A percentile compares a stretch with the other conserved stretches of the same genome.
Evolutionary conservation across 2,797 vertebrate species (phyloP).

Genomic region (Etheostoma nigrum): DNA sequence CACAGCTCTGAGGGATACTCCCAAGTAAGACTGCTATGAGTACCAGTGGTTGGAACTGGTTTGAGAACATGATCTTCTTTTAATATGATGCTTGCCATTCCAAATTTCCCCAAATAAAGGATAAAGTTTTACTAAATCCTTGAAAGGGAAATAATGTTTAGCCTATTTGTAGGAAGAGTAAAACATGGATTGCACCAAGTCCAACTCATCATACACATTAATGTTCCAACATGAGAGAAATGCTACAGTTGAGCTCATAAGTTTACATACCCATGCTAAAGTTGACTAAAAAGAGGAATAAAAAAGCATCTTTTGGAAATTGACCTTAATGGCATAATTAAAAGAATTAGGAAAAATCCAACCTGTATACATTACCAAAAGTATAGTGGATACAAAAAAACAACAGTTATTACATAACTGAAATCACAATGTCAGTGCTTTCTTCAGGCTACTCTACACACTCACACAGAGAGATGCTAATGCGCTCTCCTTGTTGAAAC

Average conservation of each 20-base stretch:
- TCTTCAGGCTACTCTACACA: slow-evolving; percentile 31
- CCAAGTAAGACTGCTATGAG: slow-evolving; percentile 64
- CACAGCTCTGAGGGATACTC: slow-evolving; percentile 70
- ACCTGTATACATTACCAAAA: slow-evolving; percentile 7
- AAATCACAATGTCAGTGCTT: slow-evolving; percentile 52
- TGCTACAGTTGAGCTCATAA: neutral
- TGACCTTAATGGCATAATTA: no score
- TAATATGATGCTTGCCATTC: slow-evolving; percentile 64
- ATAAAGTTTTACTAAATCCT: slow-evolving; percentile 62
- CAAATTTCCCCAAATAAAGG: slow-evolving; percentile 64
- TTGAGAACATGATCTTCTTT: slow-evolving; percentile 72
- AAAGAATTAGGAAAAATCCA: no score
- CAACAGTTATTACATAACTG: slow-evolving; percentile 53
- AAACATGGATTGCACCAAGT: slow-evolving; percentile 21
- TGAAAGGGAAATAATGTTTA: slow-evolving; percentile 65
- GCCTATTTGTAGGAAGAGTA: slow-evolving; percentile 57
- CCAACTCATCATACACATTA: slow-evolving; percentile 4
- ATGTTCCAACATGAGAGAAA: slow-evolving; percentile 15
- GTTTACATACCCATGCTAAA: no score
- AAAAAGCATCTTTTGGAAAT: no score
- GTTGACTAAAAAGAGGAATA: no score
- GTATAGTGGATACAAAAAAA: slow-evolving; percentile 8
- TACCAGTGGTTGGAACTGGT: slow-evolving; percentile 65
- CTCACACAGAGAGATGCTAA: slow-evolving; percentile 42
- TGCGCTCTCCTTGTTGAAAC: slow-evolving; percentile 57